These are phyloP conservation scores for Camptogramma bilineatum DNA, from an alignment of 2,888 invertebrate species.

Conservation along the genomic window DNA sequence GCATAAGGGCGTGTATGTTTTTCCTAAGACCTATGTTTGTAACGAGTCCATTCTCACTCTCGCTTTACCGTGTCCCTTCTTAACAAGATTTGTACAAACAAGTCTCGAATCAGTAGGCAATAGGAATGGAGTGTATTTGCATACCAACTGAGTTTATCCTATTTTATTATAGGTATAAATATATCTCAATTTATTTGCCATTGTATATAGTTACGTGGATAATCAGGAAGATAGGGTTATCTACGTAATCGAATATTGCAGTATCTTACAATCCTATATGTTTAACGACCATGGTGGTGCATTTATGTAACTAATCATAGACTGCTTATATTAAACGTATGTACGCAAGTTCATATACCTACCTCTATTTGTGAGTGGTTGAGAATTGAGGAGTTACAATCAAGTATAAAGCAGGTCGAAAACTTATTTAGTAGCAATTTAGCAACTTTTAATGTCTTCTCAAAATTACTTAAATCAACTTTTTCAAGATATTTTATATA, in stretches of 20 bases:
- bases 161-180: background rate
- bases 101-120: constrained; percentile 62
- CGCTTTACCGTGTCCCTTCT: constrained; percentile 53
- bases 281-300: background rate
- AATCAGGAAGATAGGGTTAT: background rate
- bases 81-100: constrained; percentile 69
- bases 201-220: background rate
- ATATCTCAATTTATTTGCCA: background rate
- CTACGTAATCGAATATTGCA: background rate
- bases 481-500: background rate
- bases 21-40: constrained; percentile 53
- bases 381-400: background rate
- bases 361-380: too few species aligned
- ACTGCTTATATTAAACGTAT: too few species aligned
- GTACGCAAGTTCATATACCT: too few species aligned
- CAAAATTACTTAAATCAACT: too few species aligned
- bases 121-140: constrained; percentile 46
- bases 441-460: background rate
- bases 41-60: constrained; percentile 58
- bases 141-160: constrained; percentile 14
- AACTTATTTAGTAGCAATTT: background rate
- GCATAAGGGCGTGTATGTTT: constrained; percentile 17
- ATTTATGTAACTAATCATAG: background rate
- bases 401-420: background rate
- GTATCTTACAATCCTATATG: background rate